phyloP scores from a whole-genome alignment of 2,113 vertebrate species.

The Ondatra zibethicus region DNA sequence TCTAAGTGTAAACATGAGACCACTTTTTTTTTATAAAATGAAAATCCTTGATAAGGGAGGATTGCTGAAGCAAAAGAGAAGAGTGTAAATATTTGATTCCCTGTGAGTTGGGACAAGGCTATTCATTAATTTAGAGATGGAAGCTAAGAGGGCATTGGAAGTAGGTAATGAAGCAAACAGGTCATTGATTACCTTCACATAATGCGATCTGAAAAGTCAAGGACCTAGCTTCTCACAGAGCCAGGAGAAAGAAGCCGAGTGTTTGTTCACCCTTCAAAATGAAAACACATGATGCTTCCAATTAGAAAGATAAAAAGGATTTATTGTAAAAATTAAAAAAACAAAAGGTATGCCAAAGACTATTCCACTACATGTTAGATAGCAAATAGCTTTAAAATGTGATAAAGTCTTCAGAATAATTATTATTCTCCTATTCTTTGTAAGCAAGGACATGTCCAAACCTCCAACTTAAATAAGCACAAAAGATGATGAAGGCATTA shows the following conservation, averaged over 20 bases:
- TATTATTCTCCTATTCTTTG: neutral
- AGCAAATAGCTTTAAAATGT: constrained; percentile 14
- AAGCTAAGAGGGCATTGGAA: constrained; percentile 29
- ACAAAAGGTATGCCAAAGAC: neutral
- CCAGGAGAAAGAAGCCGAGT: neutral
- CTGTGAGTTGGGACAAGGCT: neutral
- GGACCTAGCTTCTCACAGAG: neutral
- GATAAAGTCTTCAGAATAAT: neutral
- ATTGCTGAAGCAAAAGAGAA: constrained; percentile 10
- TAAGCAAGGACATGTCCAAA: constrained; percentile 1
- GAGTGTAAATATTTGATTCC: constrained; percentile 59
- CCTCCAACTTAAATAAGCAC: neutral
- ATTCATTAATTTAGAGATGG: constrained; percentile 53
- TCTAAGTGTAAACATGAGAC: constrained; percentile 15
- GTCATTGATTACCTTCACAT: constrained; percentile 33
- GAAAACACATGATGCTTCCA: neutral
- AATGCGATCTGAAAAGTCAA: constrained; percentile 53
- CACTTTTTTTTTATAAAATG: constrained; percentile 4
- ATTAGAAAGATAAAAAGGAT: neutral
- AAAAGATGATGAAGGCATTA: neutral
- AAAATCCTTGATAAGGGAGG: constrained; percentile 32
- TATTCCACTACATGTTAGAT: neutral
- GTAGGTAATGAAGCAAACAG: constrained; percentile 56
- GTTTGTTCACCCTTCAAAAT: neutral
- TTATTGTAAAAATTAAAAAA: constrained; percentile 22